Base-by-base conservation (phyloP, 1,140 invertebrate genomes). In the Drosophila nannoptera region DNA sequence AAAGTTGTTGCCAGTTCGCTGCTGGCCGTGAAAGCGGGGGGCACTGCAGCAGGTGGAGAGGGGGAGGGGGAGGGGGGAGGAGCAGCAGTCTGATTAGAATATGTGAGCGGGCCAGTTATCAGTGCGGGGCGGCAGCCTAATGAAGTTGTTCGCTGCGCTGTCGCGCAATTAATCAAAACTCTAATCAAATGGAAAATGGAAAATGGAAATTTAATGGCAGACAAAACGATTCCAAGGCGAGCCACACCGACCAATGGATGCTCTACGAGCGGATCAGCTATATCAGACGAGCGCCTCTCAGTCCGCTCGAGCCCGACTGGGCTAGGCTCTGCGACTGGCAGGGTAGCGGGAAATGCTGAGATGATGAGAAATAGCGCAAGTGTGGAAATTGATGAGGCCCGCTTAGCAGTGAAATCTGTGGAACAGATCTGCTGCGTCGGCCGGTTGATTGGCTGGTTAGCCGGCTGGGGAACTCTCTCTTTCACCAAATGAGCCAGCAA, bases 91-190 rank as follows among this genome's bases (percentile, higher is more conserved):
- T 84, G 80, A 84, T 83, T 77, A 84, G 80, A 86, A 86, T 78
- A 68, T 82, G 53, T 80, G 22, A 22, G 3, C 22, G 29, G 16
- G n/a, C 36, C 53, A 60, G 22, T 22, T 63, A 72, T 56, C 50
- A 75, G 50, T 22, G 22, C 1, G 22, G 22, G 59, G 43, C 31
- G 29, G 33, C 65, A 56, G 53, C 50, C 73, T 84, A 86, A 86
- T 86, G 81, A 86, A 86, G 82, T 62, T 78, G 75, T 82, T 67
- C 11, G 46, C 55, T 46, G 54, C 46, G 11, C 31, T 66, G 65
- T 69, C 52, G 32, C 58, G 65, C 81, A 86, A 86, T 86, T 86
- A 86, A 86, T 84, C 81, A 84, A 77, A 80, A 59, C 56, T 66
- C 46, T 65, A 80, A 84, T 80, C 76, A 80, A 80, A 84, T 64